Conservation (phyloP, 2,888 invertebrate genomes). For the Corbicula japonica region DNA sequence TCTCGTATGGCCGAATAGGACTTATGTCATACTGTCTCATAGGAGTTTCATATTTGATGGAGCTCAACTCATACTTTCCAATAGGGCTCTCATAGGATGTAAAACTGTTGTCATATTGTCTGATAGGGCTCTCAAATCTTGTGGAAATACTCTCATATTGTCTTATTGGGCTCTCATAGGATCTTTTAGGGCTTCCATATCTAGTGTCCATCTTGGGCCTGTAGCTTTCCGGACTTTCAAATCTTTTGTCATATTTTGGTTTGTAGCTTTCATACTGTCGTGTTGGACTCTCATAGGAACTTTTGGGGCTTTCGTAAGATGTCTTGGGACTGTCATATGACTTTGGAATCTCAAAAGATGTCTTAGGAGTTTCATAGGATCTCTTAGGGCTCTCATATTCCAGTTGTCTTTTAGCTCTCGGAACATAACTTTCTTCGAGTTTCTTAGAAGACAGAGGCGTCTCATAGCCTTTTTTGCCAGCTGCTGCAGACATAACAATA, state of each 20-base stretch:
- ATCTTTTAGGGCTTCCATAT: slow-evolving; percentile 17
- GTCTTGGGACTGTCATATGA: slow-evolving; percentile 18
- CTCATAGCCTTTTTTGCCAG: slow-evolving; percentile 22
- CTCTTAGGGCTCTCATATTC: slow-evolving; percentile 39
- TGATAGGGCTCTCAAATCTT: slow-evolving; percentile 16
- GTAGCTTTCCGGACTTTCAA: slow-evolving; percentile 9
- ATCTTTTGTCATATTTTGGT: not conserved
- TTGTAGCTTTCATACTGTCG: slow-evolving; percentile 11
- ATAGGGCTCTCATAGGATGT: slow-evolving; percentile 21
- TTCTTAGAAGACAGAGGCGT: slow-evolving; percentile 8
- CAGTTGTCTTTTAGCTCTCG: slow-evolving; percentile 34
- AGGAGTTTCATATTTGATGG: slow-evolving; percentile 18
- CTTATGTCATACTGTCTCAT: slow-evolving; percentile 4
- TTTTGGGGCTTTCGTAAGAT: slow-evolving; percentile 11
- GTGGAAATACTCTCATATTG: not conserved
- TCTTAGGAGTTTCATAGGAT: slow-evolving; percentile 17
- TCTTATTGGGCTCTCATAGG: slow-evolving; percentile 14
- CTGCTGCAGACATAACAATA: slow-evolving; percentile 27
- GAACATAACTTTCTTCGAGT: slow-evolving; percentile 39
- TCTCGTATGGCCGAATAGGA: too few relatives aligned
- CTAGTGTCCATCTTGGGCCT: not conserved
- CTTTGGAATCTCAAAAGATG: slow-evolving; percentile 24
- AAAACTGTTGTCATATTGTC: not conserved
- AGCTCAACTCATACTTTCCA: slow-evolving; percentile 1
- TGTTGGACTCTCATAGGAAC: slow-evolving; percentile 43